A percentile compares a stretch with the other conserved stretches of the same genome.
Conservation (phyloP, 2,113 vertebrate species). For the Actenoides lindsayi region DNA sequence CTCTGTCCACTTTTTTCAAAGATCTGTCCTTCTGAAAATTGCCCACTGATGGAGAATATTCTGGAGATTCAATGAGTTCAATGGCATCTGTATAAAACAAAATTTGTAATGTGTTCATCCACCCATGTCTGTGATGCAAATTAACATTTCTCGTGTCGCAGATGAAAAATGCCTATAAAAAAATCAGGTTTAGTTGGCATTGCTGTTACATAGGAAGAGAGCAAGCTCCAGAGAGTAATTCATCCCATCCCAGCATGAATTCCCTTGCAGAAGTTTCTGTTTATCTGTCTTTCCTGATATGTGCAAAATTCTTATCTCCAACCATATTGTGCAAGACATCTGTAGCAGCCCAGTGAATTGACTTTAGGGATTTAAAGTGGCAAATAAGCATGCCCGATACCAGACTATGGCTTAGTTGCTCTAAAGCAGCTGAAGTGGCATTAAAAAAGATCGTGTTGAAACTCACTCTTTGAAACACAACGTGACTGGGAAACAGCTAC, state of each 20-base stretch:
- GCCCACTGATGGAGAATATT: background rate
- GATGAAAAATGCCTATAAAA: background rate
- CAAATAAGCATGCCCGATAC: background rate
- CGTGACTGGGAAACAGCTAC: fast-evolving
- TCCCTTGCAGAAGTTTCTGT: background rate
- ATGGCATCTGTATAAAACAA: background rate
- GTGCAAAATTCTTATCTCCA: background rate
- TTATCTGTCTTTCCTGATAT: background rate
- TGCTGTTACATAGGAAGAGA: background rate
- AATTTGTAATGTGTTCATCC: background rate
- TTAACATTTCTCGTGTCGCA: background rate
- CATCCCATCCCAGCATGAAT: background rate
- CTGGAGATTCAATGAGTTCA: background rate
- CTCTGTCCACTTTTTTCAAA: background rate
- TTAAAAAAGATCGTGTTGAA: background rate
- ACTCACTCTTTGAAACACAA: background rate
- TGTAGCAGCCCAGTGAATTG: background rate
- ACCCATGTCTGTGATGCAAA: background rate
- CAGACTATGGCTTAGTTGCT: background rate
- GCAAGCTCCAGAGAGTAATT: background rate
- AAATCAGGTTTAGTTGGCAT: background rate
- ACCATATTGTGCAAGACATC: background rate
- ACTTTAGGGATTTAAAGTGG: background rate
- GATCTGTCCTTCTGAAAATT: constrained; percentile 3
- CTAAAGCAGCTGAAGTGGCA: background rate